A percentile compares a stretch with the other conserved stretches of the same genome.
Evolutionary conservation across 1,140 invertebrate genomes (phyloP).

Genomic region (Drosophila mayri): DNA sequence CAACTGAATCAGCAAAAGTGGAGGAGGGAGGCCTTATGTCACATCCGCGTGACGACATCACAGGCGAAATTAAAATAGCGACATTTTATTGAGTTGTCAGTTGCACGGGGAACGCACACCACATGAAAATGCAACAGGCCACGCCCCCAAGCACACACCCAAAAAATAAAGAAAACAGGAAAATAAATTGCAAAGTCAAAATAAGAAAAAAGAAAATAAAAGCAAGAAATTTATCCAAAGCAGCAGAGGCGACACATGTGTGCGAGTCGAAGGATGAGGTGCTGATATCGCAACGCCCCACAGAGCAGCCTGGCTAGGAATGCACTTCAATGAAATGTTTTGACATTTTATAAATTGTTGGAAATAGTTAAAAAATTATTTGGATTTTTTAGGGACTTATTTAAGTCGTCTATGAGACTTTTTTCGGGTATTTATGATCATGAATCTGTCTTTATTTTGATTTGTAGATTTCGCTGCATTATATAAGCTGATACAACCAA

Average conservation of each 20-base stretch:
- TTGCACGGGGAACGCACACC: conserved; percentile 60
- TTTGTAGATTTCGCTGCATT: too few species aligned
- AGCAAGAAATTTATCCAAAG: conserved; percentile 35
- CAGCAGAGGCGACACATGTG: conserved; percentile 39
- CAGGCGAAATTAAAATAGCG: conserved; percentile 71
- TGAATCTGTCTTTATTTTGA: neutral
- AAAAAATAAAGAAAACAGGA: conserved; percentile 42
- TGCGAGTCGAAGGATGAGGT: conserved; percentile 63
- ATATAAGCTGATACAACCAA: too few species aligned
- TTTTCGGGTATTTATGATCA: too few species aligned
- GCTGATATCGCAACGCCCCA: conserved; percentile 73
- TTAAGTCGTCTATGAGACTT: accelerated
- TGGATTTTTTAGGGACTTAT: neutral
- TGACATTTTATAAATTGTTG: neutral
- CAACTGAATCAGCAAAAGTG: conserved; percentile 49
- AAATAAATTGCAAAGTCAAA: conserved; percentile 19
- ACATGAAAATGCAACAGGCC: conserved; percentile 67
- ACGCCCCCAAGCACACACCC: conserved; percentile 70
- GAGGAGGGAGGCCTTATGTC: conserved; percentile 40
- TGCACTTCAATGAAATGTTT: conserved; percentile 3
- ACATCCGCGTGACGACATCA: conserved; percentile 69
- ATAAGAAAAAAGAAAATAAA: conserved; percentile 4
- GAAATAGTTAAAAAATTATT: neutral
- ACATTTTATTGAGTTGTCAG: conserved; percentile 82
- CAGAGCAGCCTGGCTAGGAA: conserved; percentile 24